Conservation (phyloP, 2,888 invertebrate species). For the Emmelina monodactyla region DNA sequence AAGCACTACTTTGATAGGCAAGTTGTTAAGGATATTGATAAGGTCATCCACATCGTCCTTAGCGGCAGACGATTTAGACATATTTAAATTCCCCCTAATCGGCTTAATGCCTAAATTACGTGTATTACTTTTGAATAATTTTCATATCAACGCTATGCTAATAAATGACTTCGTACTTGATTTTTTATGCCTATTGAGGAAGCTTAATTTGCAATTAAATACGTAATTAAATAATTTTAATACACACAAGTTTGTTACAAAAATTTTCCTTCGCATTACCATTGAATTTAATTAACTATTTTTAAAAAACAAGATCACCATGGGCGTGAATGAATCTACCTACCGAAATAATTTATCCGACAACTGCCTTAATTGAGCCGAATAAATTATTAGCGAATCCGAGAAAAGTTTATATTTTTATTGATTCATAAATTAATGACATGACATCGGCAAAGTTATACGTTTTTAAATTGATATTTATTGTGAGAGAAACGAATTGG, state of each 20-base stretch:
- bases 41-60: background rate
- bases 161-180: too few species aligned
- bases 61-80: background rate
- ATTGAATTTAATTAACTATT: background rate
- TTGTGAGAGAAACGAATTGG: too few species aligned
- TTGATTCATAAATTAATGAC: too few species aligned
- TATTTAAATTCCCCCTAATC: background rate
- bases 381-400: too few species aligned
- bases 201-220: too few species aligned
- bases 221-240: background rate
- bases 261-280: background rate
- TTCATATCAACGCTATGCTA: too few species aligned
- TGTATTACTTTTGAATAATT: background rate
- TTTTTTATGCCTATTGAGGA: too few species aligned
- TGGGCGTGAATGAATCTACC: background rate
- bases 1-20: too few species aligned
- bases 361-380: background rate
- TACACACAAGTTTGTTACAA: background rate
- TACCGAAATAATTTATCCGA: background rate
- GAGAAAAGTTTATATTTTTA: too few species aligned
- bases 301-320: background rate
- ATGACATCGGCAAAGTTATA: too few species aligned
- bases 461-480: too few species aligned
- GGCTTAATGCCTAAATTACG: background rate
- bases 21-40: too few species aligned